Evolutionary conservation across 53 echinoderm and acorn worm species (phyloP).

Genomic region (Echinarachnius parma): DNA sequence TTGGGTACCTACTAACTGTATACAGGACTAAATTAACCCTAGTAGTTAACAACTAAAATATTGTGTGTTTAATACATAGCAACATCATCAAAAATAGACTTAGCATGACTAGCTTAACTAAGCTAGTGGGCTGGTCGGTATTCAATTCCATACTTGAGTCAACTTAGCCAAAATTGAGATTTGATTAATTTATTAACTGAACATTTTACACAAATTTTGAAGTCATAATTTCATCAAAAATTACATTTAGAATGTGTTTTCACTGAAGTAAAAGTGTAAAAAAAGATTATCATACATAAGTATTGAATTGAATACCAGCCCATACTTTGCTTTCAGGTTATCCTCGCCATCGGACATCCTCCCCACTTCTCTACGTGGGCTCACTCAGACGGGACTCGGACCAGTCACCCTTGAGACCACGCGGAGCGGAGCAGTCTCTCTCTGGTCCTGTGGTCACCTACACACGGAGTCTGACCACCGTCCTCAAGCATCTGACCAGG

Average conservation of each 20-base stretch:
- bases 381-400: neutral
- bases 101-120: too few species aligned
- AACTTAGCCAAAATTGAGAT: too few species aligned
- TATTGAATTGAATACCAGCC: neutral
- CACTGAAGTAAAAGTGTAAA: too few species aligned
- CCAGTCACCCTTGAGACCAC: conserved; percentile 17
- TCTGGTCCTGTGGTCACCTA: conserved; percentile 10
- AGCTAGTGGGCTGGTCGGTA: too few species aligned
- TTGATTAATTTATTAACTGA: neutral
- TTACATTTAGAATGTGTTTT: neutral
- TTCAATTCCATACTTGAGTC: too few species aligned
- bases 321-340: neutral
- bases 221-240: neutral
- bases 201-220: neutral
- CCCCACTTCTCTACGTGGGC: too few species aligned
- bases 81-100: too few species aligned
- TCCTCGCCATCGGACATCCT: neutral
- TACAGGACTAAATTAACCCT: too few species aligned
- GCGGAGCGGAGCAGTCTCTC: neutral
- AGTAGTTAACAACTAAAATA: too few species aligned
- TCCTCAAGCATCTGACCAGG: conserved; percentile 80
- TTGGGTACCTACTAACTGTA: too few species aligned
- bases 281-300: neutral
- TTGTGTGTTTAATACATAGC: too few species aligned
- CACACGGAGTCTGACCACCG: conserved; percentile 74